Evolutionary conservation across 1,140 invertebrate species (phyloP), one percentile per base, ranked within the genome.

Genomic region (Popillia japonica): DNA sequence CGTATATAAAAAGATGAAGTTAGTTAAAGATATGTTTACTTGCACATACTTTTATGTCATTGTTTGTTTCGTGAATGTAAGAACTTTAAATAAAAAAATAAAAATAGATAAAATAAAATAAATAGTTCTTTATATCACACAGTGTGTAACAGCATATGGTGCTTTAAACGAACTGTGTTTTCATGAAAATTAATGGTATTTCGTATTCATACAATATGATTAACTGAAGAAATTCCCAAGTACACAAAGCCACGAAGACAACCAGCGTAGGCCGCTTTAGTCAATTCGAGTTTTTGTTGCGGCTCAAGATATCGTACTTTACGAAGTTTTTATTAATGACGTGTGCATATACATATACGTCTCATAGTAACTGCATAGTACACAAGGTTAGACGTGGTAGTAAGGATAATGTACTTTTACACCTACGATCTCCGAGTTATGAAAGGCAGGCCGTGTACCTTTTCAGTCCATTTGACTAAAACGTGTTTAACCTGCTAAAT

Each of bases 331-430:
- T 68, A 68, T 68, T 68, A 68, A 68, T 68, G 61, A 68, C 61
- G 22, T 68, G 27, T 22, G 27, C 27, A 68, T 61, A 61, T 20
- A 20, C 22, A 20, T 55, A 55, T 34, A 34, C 27, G 27, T 34
- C 27, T 34, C 27, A 34, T 68, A 68, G 61, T 27, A 68, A 68
- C 61, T 68, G 61, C 61, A 68, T 68, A 68, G 61, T 22, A 68
- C 61, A 20, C 61, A 68, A 68, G 61, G 61, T 68, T 68, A 68
- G 61, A 27, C 61, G 61, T 68, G 61, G 61, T 68, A 68, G 61
- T 68, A 68, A 20, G 11, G 20, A 68, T 68, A 68, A 68, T 68
- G 61, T 68, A 68, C 20, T 68, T 68, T 34, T 68, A 68, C 61
- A 68, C 61, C 61, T 22, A 68, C 61, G 22, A 20, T 22, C 61